Evolutionary conservation across 1,140 invertebrate genomes (phyloP), one percentile per base, ranked within the genome.

Genomic region (Ladona fulva): DNA sequence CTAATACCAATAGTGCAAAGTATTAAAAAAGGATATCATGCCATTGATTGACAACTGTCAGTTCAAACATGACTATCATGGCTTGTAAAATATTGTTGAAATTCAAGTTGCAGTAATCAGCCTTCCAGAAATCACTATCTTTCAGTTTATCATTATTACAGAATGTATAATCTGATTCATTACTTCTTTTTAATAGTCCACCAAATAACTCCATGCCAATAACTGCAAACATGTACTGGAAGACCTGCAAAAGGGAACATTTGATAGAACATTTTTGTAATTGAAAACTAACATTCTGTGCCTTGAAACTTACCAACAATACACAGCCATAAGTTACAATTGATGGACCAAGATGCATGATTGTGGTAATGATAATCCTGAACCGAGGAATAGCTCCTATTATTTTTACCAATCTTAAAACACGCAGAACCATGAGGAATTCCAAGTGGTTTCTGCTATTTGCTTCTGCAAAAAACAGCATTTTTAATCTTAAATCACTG

Each of bases 11-110:
- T 78, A 25, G 75, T 80, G 42, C 74, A 80, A 6, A 82, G 42
- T 24, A 79, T 80, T 14, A 87, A 24, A 80, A 86, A 86, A 86
- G 86, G 85, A 87, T 88, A 87, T 86, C 85, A 84, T 89, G 87
- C 88, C 88, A 89, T 80, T 89, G 88, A 81, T 89, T 89, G 75
- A 89, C 88, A 37, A 88, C 87, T 74, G 85, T 87, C 6, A 89
- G 82, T 78, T 88, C 87, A 83, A 88, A 87, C 74, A 89, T 81
- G 1, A 88, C 78, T 14, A 88, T 86, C 77, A 89, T 81, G 16
- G 87, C 82, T 76, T 83, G 84, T 11, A 86, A 75, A 76, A 88
- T 82, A 78, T 87, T 83, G 78, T 88, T 88, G 80, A 89, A 89
- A 81, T 89, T 89, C 81, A 88, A 88, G 78, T 84, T 86, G 81